Evolutionary conservation across 1,140 invertebrate species (phyloP), one percentile per base, ranked within the genome.

Genomic region (Papilio aristodemus): DNA sequence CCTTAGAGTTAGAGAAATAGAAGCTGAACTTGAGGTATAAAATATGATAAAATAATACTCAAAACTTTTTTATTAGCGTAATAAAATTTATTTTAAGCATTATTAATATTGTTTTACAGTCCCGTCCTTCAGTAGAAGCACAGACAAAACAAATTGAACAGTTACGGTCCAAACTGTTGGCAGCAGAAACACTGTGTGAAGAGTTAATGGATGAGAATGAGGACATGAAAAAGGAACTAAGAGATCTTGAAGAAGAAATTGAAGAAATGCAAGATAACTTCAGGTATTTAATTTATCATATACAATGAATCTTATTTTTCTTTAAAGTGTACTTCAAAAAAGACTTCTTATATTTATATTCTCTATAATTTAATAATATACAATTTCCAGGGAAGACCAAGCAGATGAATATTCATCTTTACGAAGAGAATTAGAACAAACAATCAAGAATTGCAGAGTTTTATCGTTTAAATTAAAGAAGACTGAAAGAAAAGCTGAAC

Each of bases 201-300:
- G 96, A 97, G 74, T 92, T 99, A 1, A 97, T 97, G 95, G 97
- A 99, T 80, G 98, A 99, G 89, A 99, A 99, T 91, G 96, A 98
- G 83, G 95, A 97, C 58, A 96, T 99, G 91, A 98, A 98, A 81
- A 96, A 97, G 75, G 98, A 99, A 87, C 94, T 99, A 17, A 91
- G 96, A 60, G 97, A 98, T 79, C 92, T 99, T 79, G 97, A 98
- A 82, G 96, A 98, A 68, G 98, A 99, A 93, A 98, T 99, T 90
- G 98, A 99, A 83, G 98, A 99, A 92, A 96, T 99, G 95, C 98
- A 99, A 86, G 97, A 99, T 87, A 98, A 97, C 85, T 99, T 99
- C 90, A 94, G 95, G 94, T 95, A 81, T 60, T 37, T 57, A 37
- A 46, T 57, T 66, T 58, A 71, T 32, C 27, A 32, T 32, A 32